Evolutionary conservation across 2,113 vertebrate species (phyloP), one percentile per base, ranked within the genome.

Genomic region (Mastomys coucha): DNA sequence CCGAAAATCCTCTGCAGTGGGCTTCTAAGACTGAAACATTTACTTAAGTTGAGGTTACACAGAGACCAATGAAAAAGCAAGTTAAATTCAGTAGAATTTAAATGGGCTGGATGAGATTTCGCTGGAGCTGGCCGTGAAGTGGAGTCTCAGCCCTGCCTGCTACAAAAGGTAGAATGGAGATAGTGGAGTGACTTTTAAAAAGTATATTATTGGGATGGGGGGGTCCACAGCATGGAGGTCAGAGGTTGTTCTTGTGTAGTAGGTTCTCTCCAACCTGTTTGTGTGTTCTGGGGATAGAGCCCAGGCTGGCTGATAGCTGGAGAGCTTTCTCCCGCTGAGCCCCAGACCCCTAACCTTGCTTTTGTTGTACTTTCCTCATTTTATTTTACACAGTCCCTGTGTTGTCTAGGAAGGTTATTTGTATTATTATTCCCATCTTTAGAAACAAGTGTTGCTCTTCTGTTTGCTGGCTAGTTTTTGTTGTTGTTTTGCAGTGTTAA

Each of bases 31-130:
- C 75, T 89, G 51, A 89, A 76, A 76, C 51, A 49, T 94, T 31
- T 84, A 11, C 31, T 94, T 88, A 78, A 92, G 42, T 76, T 88
- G 72, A 96, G 13, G 31, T 91, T 67, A 81, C 3, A 42, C 58
- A 92, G 53, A 91, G 88, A 93, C 75, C 45, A 75, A 17, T 96
- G 80, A 77, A 88, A 93, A 76, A 65, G 7, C 91, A 63, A 95
- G 53, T 90, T 90, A 73, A 91, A 88, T 51, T 88, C 70, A 53
- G 2, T 42, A 69, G 60, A 87, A 78, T 73, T 78, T 63, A 91
- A 92, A 56, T 67, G 31, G 42, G 65, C 24, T 85, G 6, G 85
- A 72, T 89, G 85, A 60, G 91, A 93, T 81, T 93, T 8, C 63
- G 63, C 42, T 88, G 67, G 4, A 96, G 88, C 20, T 85, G 82